Evolutionary conservation across 2,888 invertebrate species (phyloP).

Genomic region (Buathra laborator): DNA sequence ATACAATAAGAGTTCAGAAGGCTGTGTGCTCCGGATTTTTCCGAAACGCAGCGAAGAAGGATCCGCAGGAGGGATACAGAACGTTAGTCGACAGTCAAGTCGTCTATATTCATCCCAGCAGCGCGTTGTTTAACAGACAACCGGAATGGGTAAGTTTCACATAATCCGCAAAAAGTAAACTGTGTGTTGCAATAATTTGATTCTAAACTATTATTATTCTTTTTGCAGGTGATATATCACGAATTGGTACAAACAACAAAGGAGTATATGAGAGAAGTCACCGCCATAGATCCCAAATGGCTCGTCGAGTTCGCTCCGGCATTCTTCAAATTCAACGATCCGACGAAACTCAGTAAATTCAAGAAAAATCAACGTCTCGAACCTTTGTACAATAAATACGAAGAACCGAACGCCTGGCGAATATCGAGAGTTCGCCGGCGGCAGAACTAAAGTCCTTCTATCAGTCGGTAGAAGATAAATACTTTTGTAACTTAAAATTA

Average conservation of each 20-base stretch:
- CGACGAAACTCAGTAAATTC: conserved; percentile 98
- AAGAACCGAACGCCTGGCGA: conserved; percentile 99
- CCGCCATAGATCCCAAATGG: conserved; percentile 99
- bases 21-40: conserved; percentile 99
- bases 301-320: conserved; percentile 99
- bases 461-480: not conserved
- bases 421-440: conserved; percentile 96
- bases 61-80: conserved; percentile 99
- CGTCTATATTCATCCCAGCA: conserved; percentile 99
- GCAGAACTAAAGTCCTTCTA: conserved; percentile 89
- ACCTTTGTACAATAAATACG: conserved; percentile 99
- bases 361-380: conserved; percentile 99
- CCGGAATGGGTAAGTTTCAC: conserved; percentile 93
- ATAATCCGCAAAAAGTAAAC: not conserved
- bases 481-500: not conserved
- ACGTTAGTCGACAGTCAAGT: conserved; percentile 99
- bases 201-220: not conserved
- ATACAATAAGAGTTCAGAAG: conserved; percentile 98
- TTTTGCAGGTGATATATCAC: conserved; percentile 95
- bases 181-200: not conserved
- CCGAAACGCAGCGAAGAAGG: conserved; percentile 99
- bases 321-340: conserved; percentile 99
- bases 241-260: conserved; percentile 99
- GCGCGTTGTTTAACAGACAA: conserved; percentile 98
- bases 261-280: conserved; percentile 99